Evolutionary conservation across 1,140 invertebrate species (phyloP), one percentile per base, ranked within the genome.

Genomic region (Trachelipus rathkii): DNA sequence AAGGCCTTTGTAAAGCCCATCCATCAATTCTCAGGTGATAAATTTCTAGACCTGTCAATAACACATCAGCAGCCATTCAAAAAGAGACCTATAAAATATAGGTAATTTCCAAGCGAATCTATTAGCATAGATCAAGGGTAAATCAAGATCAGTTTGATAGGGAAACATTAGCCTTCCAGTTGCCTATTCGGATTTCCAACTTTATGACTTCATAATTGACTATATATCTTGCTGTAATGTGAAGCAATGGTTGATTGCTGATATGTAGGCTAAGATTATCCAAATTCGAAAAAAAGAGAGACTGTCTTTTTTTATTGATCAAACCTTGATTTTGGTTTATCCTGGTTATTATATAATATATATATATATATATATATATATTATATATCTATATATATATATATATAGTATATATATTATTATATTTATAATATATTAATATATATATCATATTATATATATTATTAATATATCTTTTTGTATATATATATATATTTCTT

Each of bases 321-420:
- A 15, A 60, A 15, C 50, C 11, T 60, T 60, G 50, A 60, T 60
- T 60, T 60, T 4, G 50, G 11, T 60, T 60, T 60, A 60, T 15
- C 50, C 50, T 15, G 15, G 9, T 50, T 50, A 50, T 60, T 8
- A 60, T 15, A 13, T 19, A 60, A 50, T 60, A 60, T 60, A 60
- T 60, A 60, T 60, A 60, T 60, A 60, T 60, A 60, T 60, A 60
- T 60, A 60, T 60, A 60, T 60, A 60, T 60, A 60, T 60, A 60
- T 60, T 50, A 60, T 60, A 60, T 60, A 60, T 60, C 2, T 60
- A 60, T 60, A 60, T 60, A 60, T 60, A 60, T 60, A 60, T 60
- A 60, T 60, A 60, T 60, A 60, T 60, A 60, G n/a, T 60, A 60
- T 60, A 60, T 60, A 60, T 60, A 60, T 60, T n/a, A n/a, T n/a